Base-by-base conservation (phyloP, 2,797 vertebrate species). In the Labroides dimidiatus region DNA sequence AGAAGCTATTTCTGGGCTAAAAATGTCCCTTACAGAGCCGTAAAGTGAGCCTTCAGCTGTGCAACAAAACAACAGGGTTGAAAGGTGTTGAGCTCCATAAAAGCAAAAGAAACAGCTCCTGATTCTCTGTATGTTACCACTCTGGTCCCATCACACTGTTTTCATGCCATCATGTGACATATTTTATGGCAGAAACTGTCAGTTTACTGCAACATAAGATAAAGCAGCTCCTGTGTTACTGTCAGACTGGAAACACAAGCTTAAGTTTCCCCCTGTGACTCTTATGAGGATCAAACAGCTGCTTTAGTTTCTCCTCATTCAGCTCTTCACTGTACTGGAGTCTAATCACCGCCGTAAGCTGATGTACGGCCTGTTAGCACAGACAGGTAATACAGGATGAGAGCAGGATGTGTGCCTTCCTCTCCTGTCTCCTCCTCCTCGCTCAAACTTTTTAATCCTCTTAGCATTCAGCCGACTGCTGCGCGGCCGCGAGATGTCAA, bases 401-500 rank as follows among this genome's bases (percentile, higher is more conserved):
- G 63, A 64, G 58, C 47, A 58, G 42, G 59, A 43, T 62, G 37
- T 59, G 68, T 69, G 48, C 62, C 55, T 58, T 41, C 57, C 17
- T 27, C 48, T 61, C 57, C 37, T 36, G 44, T 67, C 37, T 68
- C 47, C 52, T 82, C 64, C 45, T 48, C 45, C 20, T 48, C 66
- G 19, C 37, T 63, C 62, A 55, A 71, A 78, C 67, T 77, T 78
- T 56, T 54, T 75, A 69, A 87, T 85, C 73, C 66, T 79, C 67
- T 85, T 82, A 73, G 47, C 58, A 73, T 75, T 78, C 73, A 76
- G 20, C 64, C 45, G 19, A 64, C 50, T 47, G 49, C 62, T 67
- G 42, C 36, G 30, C 45, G 50, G 30, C 41, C 16, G 53, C 39
- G 63, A 64, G 27, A 63, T 10, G 23, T 84, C 74, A 75, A 78